These are phyloP conservation scores for Aricia artaxerxes DNA, from an alignment of 2,888 invertebrate genomes.

Conservation along the genomic window DNA sequence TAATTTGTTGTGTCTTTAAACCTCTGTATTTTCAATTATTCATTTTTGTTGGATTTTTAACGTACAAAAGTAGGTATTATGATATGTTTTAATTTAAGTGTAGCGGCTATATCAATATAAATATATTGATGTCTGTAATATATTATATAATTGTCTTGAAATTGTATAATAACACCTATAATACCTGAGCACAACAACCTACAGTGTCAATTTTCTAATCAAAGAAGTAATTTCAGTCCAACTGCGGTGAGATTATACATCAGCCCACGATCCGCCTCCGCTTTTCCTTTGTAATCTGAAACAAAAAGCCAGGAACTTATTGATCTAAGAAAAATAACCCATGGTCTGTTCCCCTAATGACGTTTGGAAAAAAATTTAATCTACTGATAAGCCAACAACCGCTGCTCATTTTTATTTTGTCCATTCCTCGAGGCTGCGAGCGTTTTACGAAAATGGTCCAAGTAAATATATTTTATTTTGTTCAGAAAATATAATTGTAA, in stretches of 20 bases:
- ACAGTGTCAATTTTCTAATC: not conserved
- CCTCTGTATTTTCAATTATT: too few species aligned
- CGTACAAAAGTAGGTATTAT: too few species aligned
- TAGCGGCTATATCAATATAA: too few species aligned
- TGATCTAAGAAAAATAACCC: slow-evolving; percentile 56
- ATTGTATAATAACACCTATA: not conserved
- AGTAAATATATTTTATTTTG: slow-evolving; percentile 34
- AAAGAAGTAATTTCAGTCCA: not conserved
- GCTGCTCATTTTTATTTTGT: slow-evolving; percentile 78
- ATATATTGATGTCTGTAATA: too few species aligned
- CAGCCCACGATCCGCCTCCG: not conserved
- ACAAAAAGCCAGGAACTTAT: slow-evolving; percentile 26
- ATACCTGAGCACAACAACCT: not conserved
- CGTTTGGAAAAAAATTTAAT: slow-evolving; percentile 72
- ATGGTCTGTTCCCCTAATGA: slow-evolving; percentile 59
- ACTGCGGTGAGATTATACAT: not conserved
- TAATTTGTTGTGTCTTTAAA: too few species aligned
- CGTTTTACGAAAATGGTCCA: slow-evolving; percentile 54
- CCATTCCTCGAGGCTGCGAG: slow-evolving; percentile 72
- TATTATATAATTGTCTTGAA: not conserved
- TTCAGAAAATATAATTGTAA: not conserved
- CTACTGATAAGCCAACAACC: slow-evolving; percentile 78
- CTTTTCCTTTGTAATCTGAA: slow-evolving; percentile 12
- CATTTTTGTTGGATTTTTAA: too few species aligned
- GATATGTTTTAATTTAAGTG: too few species aligned